Evolutionary conservation across 2,888 invertebrate species (phyloP).

Genomic region (Saturnia japonica): DNA sequence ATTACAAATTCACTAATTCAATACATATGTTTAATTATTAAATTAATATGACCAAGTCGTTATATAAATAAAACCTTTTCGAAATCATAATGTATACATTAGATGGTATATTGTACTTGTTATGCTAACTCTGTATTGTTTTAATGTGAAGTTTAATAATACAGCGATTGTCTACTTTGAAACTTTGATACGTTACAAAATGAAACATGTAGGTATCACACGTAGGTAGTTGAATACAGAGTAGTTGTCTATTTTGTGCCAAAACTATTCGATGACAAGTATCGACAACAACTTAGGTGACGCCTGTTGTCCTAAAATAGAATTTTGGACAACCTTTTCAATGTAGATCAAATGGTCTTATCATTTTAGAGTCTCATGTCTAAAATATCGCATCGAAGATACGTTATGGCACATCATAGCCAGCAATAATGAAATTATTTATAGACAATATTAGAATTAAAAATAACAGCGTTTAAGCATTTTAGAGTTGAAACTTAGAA

Average conservation of each 20-base stretch:
- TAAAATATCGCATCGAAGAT: no score
- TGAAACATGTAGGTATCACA: neutral
- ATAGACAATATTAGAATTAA: no score
- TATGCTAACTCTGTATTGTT: neutral
- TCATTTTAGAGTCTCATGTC: neutral
- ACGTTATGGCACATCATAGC: no score
- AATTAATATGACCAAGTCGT: neutral
- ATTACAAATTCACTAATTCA: no score
- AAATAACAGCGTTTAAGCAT: no score
- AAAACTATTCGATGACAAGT: conserved; percentile 1
- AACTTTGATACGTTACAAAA: conserved; percentile 1
- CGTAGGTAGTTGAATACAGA: neutral
- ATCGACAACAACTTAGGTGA: neutral
- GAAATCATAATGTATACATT: neutral
- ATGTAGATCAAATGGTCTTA: neutral
- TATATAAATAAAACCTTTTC: neutral
- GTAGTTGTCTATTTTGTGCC: neutral
- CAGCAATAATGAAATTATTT: no score
- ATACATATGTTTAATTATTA: no score
- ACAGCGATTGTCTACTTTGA: neutral
- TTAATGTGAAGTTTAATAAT: neutral
- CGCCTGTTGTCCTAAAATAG: neutral
- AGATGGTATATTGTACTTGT: neutral
- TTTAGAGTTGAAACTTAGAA: no score
- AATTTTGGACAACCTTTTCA: neutral